Conservation (phyloP, 2,797 vertebrate species). For the Danionella dracula region DNA sequence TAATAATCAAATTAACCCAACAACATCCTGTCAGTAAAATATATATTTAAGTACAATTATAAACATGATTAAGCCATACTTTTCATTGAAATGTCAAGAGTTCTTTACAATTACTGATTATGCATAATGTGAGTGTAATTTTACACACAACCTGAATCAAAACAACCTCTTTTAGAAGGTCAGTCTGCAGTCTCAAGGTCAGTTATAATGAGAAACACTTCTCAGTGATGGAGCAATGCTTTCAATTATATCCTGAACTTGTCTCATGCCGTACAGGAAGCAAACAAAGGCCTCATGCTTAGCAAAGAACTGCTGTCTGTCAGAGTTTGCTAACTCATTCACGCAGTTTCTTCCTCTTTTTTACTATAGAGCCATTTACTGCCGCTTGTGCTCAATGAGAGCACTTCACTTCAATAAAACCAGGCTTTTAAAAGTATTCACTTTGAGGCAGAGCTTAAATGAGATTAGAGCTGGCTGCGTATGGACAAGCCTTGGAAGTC, state of each 20-base stretch:
- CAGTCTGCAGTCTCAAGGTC: background rate
- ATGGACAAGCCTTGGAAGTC: background rate
- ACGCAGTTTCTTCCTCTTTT: background rate
- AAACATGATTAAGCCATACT: too few relatives aligned
- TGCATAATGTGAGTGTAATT: too few relatives aligned
- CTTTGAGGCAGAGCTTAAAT: background rate
- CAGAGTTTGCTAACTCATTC: background rate
- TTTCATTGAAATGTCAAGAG: too few relatives aligned
- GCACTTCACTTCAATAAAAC: conserved; percentile 19
- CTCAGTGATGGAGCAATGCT: background rate
- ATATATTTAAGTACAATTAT: too few relatives aligned
- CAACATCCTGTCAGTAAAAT: too few relatives aligned
- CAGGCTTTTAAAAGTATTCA: conserved; percentile 10
- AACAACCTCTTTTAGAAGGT: background rate
- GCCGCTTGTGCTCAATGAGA: background rate
- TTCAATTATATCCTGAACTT: background rate
- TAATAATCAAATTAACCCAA: too few relatives aligned
- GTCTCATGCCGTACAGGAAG: background rate
- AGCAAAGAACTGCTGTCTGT: background rate
- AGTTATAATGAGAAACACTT: background rate
- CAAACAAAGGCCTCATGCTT: background rate
- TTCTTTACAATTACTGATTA: too few relatives aligned
- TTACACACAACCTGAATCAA: too few relatives aligned
- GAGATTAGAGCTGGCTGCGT: background rate
- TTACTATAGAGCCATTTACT: conserved; percentile 19